Evolutionary conservation across 2,888 invertebrate genomes (phyloP), one percentile per base, ranked within the genome.

Genomic region (Diadegma fenestrale): DNA sequence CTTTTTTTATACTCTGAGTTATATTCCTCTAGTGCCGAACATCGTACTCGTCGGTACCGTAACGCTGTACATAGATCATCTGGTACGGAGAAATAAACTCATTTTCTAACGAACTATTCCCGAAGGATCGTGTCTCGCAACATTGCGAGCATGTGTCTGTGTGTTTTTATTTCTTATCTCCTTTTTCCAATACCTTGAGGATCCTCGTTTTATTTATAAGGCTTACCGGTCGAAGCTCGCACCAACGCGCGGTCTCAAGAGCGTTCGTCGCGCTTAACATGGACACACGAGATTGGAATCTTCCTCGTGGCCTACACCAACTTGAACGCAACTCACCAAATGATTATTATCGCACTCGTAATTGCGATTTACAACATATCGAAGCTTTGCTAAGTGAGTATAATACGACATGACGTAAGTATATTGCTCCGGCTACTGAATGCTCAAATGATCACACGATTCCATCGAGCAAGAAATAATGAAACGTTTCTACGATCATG

Each of bases 51-150:
- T 91, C 91, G 89, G 92, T 93, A 93, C 93, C 92, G 91, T 92
- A 92, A 92, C 90, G 91, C 92, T 93, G 93, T 93, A 93, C 92
- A 93, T 92, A 93, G 91, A 92, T 90, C 92, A 92, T 93, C 91
- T 92, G 93, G 93, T 93, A 93, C 91, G 91, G 93, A 92, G 92
- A 93, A 93, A 94, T 93, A 94, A 94, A 93, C 93, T 93, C 93
- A 93, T 93, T 93, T 93, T 93, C 92, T 93, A 93, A 93, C 92
- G 92, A 93, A 92, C 41, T 48, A 72, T 54, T 64, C 48, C 61
- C 41, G 63, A 63, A 77, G 30, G 58, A 76, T 37, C 72, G 76
- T 78, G 66, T 77, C 54, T 77, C 71, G 26, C 54, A 54, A 66
- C 69, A 77, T 45, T 66, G 26, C 22, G 58, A 58, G 58, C 26